phyloP scores from a whole-genome alignment of 35 echinoderm and acorn worm genomes.

The Eucidaris tribuloides region DNA sequence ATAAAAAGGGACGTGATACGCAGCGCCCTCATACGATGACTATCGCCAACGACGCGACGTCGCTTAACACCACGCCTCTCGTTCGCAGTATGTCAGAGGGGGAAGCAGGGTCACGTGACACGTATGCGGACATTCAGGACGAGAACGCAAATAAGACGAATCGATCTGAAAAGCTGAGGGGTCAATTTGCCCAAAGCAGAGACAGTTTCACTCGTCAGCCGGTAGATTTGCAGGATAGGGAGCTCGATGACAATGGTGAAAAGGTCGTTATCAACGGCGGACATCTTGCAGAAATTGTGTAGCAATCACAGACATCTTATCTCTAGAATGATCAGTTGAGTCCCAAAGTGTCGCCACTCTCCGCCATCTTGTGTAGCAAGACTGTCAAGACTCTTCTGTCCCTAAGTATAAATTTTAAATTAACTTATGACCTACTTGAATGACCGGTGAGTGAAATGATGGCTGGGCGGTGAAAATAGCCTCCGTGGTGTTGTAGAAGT shows the following conservation, averaged over 20 bases:
- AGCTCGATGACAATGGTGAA: neutral
- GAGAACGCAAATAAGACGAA: neutral
- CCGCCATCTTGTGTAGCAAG: too few species aligned
- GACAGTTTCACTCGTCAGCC: neutral
- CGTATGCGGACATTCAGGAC: neutral
- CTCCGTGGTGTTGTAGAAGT: too few species aligned
- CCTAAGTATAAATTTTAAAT: too few species aligned
- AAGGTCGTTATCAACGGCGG: neutral
- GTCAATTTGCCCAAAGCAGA: neutral
- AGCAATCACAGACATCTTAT: too few species aligned
- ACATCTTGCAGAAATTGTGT: constrained; percentile 3
- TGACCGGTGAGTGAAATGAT: too few species aligned
- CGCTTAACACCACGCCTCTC: neutral
- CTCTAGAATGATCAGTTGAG: too few species aligned
- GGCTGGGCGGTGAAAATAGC: too few species aligned
- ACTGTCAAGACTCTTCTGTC: too few species aligned
- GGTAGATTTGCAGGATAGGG: neutral
- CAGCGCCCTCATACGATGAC: neutral
- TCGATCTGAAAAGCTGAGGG: neutral
- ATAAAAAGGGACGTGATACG: too few species aligned
- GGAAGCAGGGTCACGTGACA: neutral
- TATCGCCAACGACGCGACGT: neutral
- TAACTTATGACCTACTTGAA: too few species aligned
- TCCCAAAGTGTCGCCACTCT: too few species aligned
- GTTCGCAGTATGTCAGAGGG: constrained; percentile 16